phyloP scores from a whole-genome alignment of 2,888 invertebrate genomes.

The Campaea margaritaria region DNA sequence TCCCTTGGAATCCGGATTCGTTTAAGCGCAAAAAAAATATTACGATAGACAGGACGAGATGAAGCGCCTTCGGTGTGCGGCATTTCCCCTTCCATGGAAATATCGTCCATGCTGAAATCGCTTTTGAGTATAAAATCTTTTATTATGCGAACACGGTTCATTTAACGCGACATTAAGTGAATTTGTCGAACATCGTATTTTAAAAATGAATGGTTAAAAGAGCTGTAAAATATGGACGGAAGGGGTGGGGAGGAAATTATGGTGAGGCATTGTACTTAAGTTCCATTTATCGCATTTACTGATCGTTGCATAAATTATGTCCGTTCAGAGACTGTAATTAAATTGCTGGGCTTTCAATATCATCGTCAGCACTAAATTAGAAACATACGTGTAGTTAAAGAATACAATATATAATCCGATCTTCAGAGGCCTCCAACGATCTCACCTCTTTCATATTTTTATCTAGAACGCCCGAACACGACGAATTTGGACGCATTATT shows the following conservation, averaged over 20 bases:
- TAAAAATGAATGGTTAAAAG: conserved; percentile 78
- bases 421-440: no score
- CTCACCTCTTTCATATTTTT: no score
- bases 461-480: no score
- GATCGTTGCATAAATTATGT: conserved; percentile 47
- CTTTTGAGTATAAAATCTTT: conserved; percentile 82
- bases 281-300: conserved; percentile 57
- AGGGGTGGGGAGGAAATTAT: conserved; percentile 53
- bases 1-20: conserved; percentile 52
- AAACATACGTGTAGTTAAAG: no score
- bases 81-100: conserved; percentile 70
- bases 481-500: no score
- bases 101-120: conserved; percentile 79
- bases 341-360: not conserved
- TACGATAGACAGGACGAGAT: conserved; percentile 53
- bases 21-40: conserved; percentile 67
- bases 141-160: conserved; percentile 83
- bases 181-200: conserved; percentile 83
- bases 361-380: no score
- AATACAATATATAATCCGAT: no score
- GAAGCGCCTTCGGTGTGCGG: conserved; percentile 60
- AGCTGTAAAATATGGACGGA: conserved; percentile 66
- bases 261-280: conserved; percentile 59
- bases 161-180: conserved; percentile 83
- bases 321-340: not conserved